Conservation (phyloP, 2,113 vertebrate species). For the Copsychus sechellarum region DNA sequence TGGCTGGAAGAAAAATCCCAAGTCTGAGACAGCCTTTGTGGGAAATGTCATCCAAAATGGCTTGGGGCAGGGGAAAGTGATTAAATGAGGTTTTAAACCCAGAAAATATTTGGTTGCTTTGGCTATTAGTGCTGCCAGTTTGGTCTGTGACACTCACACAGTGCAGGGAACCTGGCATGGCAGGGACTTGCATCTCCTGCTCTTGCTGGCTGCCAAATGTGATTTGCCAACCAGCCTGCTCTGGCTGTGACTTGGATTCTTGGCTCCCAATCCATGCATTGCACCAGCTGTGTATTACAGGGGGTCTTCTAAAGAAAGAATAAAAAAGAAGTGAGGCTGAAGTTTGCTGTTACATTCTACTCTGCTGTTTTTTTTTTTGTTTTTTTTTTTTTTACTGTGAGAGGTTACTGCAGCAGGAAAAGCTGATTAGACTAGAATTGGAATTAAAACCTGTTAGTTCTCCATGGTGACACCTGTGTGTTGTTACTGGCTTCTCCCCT, state of each 20-base stretch:
- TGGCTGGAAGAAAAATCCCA: neutral
- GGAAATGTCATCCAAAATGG: neutral
- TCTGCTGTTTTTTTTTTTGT: neutral
- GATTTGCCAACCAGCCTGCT: neutral
- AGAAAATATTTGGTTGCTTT: neutral
- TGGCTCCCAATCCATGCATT: neutral
- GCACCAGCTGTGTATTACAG: neutral
- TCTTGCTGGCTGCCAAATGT: neutral
- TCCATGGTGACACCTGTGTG: neutral
- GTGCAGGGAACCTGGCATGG: neutral
- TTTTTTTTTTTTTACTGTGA: neutral
- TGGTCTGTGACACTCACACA: rapidly evolving
- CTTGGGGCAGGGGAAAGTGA: neutral
- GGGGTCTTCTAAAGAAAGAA: neutral
- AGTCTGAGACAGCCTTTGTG: neutral
- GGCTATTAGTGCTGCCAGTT: neutral
- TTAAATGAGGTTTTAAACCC: neutral
- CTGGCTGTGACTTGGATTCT: neutral
- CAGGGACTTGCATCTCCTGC: neutral
- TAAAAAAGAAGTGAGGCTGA: neutral
- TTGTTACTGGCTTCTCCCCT: neutral
- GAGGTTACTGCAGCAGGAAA: neutral
- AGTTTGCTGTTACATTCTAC: rapidly evolving
- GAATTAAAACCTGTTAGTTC: neutral
- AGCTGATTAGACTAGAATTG: neutral